Conservation (phyloP, 2,113 vertebrate species). For the Cyanocitta stelleri region DNA sequence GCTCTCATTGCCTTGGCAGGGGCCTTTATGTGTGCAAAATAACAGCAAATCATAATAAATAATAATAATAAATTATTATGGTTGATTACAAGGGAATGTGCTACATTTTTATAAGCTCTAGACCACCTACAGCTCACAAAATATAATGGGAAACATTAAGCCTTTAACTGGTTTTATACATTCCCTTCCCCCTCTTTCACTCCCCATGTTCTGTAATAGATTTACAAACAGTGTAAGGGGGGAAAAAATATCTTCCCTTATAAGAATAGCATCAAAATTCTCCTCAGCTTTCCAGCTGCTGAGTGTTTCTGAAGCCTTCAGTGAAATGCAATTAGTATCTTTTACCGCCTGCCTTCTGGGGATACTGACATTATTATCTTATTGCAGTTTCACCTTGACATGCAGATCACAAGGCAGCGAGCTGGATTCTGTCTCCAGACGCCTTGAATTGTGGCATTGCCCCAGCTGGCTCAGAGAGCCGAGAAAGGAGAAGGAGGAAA, state of each 20-base stretch:
- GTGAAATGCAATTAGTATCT: constrained; percentile 69
- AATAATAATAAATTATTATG: constrained; percentile 68
- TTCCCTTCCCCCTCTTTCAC: constrained; percentile 42
- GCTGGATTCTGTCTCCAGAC: constrained; percentile 49
- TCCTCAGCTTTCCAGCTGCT: constrained; percentile 64
- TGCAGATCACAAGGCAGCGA: constrained; percentile 62
- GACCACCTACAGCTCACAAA: constrained; percentile 71
- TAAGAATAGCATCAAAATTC: constrained; percentile 64
- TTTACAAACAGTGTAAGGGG: constrained; percentile 54
- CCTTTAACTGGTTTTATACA: constrained; percentile 60
- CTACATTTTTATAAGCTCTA: constrained; percentile 66
- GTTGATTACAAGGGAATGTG: constrained; percentile 61
- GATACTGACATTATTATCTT: constrained; percentile 66
- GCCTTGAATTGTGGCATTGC: constrained; percentile 49
- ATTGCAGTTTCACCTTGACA: constrained; percentile 67
- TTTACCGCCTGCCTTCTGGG: constrained; percentile 68
- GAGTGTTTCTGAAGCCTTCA: constrained; percentile 69
- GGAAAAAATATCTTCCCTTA: background rate
- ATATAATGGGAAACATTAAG: constrained; percentile 72
- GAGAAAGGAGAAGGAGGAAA: background rate
- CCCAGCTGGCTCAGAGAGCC: constrained; percentile 2
- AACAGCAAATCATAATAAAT: constrained; percentile 65
- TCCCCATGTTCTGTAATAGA: constrained; percentile 50
- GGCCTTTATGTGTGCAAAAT: constrained; percentile 34
- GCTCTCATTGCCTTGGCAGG: constrained; percentile 37